Conservation (phyloP, 2,888 invertebrate genomes). For the Lissonota sp. region DNA sequence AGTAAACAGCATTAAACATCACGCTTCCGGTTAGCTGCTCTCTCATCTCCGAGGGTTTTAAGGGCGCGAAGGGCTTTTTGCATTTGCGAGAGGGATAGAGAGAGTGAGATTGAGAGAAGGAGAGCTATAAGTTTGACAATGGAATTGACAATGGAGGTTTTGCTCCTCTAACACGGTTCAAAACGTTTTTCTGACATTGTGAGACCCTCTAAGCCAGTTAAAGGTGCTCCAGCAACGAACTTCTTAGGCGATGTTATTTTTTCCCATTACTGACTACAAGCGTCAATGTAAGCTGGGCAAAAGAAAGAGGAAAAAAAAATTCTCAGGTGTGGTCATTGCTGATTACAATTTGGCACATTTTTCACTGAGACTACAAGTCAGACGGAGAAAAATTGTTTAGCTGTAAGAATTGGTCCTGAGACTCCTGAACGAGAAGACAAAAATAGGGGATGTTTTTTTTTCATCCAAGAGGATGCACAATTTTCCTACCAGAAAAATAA, state of each 20-base stretch:
- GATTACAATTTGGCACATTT: too few species aligned
- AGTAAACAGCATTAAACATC: constrained; percentile 62
- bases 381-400: too few species aligned
- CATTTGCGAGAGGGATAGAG: neutral
- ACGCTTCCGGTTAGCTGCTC: constrained; percentile 55
- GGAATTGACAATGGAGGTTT: constrained; percentile 32
- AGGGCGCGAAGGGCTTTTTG: constrained; percentile 12
- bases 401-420: too few species aligned
- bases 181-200: constrained; percentile 11
- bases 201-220: constrained; percentile 55
- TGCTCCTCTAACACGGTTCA: constrained; percentile 3
- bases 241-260: constrained; percentile 30
- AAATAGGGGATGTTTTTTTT: too few species aligned
- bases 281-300: neutral
- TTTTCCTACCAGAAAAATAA: too few species aligned
- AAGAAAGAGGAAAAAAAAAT: too few species aligned
- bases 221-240: constrained; percentile 47
- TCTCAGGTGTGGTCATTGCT: too few species aligned
- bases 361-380: too few species aligned
- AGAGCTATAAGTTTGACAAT: constrained; percentile 9
- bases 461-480: too few species aligned
- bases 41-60: constrained; percentile 11
- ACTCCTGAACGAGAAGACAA: too few species aligned
- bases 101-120: too few species aligned
- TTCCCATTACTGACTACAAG: neutral